Percentiles rank a stretch among this genome's conserved stretches.
Conservation (phyloP, 2,888 invertebrate genomes). For the Chesias legatella region DNA sequence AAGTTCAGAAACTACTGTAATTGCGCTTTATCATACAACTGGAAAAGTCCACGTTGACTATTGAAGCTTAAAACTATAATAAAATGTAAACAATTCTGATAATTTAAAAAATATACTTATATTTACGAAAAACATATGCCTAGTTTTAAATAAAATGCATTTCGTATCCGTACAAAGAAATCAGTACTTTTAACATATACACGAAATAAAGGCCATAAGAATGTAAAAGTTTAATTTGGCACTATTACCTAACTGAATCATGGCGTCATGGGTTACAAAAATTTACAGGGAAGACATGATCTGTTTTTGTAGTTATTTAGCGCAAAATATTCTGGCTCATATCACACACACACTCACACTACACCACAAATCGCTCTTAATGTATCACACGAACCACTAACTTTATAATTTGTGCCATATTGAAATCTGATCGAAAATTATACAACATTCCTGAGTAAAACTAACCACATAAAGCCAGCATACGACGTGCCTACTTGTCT, state of each 20-base stretch:
- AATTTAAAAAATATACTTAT: too few species aligned
- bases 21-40: too few species aligned
- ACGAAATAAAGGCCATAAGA: too few species aligned
- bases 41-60: too few species aligned
- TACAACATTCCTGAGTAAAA: constrained; percentile 24
- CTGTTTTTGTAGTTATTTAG: constrained; percentile 53
- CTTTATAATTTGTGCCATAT: constrained; percentile 22
- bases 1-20: too few species aligned
- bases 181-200: constrained; percentile 31
- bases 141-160: too few species aligned
- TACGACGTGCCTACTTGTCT: constrained; percentile 27
- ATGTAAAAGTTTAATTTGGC: constrained; percentile 18
- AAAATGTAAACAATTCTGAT: too few species aligned
- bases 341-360: constrained; percentile 30
- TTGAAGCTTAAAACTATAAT: too few species aligned
- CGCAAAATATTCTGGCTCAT: constrained; percentile 41
- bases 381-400: constrained; percentile 19
- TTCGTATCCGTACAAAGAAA: too few species aligned
- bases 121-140: too few species aligned
- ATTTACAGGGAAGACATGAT: constrained; percentile 69
- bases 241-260: constrained; percentile 21
- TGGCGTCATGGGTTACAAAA: constrained; percentile 35
- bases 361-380: constrained; percentile 25
- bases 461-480: constrained; percentile 43
- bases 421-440: constrained; percentile 23